Evolutionary conservation across 1,140 invertebrate genomes (phyloP).

Genomic region (Palaemon carinicauda): DNA sequence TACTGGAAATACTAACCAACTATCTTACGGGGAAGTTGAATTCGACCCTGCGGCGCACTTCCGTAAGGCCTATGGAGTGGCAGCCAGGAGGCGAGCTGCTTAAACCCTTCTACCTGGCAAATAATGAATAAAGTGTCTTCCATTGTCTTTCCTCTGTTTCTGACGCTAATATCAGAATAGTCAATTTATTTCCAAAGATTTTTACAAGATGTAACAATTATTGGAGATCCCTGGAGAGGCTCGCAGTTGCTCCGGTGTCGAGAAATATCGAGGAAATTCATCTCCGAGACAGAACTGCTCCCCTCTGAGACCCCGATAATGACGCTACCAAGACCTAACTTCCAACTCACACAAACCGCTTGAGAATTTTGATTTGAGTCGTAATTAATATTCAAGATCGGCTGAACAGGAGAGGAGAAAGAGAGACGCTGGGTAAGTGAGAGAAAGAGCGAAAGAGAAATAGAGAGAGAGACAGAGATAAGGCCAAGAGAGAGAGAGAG

Average conservation of each 20-base stretch:
- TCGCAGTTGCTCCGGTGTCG: conserved; percentile 31
- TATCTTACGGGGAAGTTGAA: background rate
- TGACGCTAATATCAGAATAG: conserved; percentile 60
- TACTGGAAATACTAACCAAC: conserved; percentile 16
- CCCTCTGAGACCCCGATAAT: conserved; percentile 39
- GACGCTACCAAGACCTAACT: conserved; percentile 38
- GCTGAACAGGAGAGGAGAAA: too few relatives aligned
- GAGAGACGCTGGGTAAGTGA: too few relatives aligned
- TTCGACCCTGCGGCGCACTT: background rate
- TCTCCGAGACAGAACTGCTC: conserved; percentile 43
- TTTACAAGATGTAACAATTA: conserved; percentile 60
- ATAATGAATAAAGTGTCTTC: conserved; percentile 60
- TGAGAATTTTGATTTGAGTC: conserved; percentile 52
- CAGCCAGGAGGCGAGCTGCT: background rate
- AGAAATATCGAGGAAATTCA: conserved; percentile 50
- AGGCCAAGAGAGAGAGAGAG: too few relatives aligned
- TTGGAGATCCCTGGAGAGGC: conserved; percentile 43
- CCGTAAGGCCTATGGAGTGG: background rate
- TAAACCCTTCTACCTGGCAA: conserved; percentile 35
- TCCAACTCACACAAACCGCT: conserved; percentile 42
- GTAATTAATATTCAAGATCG: conserved; percentile 46
- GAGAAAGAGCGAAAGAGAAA: too few relatives aligned
- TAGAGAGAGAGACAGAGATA: too few relatives aligned
- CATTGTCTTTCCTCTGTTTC: conserved; percentile 58
- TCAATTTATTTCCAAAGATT: conserved; percentile 59